Evolutionary conservation across 2,888 invertebrate species (phyloP).

Genomic region (Teinopalpus imperialis): DNA sequence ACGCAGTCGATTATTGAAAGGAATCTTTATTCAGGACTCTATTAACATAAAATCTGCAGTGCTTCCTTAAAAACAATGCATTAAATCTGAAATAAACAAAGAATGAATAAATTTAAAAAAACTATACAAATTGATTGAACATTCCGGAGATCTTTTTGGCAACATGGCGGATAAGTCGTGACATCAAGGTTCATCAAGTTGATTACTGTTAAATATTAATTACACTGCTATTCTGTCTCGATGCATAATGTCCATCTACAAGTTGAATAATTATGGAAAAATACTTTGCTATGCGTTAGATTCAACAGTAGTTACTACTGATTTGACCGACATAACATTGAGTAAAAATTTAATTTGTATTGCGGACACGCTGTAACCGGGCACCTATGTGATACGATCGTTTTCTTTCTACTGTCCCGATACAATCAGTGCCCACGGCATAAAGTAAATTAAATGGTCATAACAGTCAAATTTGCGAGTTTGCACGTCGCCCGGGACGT

Average conservation of each 20-base stretch:
- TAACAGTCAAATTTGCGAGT: constrained; percentile 58
- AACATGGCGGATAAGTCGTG: background rate
- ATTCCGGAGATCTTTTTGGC: constrained; percentile 6
- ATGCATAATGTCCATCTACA: background rate
- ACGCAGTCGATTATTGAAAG: too few species aligned
- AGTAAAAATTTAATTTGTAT: constrained; percentile 33
- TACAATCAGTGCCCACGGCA: constrained; percentile 46
- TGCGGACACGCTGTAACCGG: constrained; percentile 42
- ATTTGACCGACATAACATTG: constrained; percentile 25
- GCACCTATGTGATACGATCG: constrained; percentile 48
- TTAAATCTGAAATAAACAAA: too few species aligned
- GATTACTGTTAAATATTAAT: constrained; percentile 23
- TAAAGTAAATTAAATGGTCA: constrained; percentile 49
- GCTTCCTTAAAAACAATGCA: too few species aligned
- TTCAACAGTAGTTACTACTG: constrained; percentile 2
- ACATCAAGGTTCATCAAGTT: constrained; percentile 2
- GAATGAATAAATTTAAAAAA: background rate
- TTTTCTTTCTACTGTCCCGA: constrained; percentile 37
- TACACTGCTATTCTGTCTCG: constrained; percentile 6
- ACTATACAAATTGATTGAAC: constrained; percentile 2
- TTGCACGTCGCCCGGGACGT: constrained; percentile 37
- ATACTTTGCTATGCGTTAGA: background rate
- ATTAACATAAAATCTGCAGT: too few species aligned
- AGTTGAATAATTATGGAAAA: constrained; percentile 8
- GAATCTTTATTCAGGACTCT: too few species aligned